A percentile compares a stretch with the other conserved stretches of the same genome.
Evolutionary conservation across 92 coral and sea anemone genomes (phyloP).

Genomic region (Epizoanthus stellaris): DNA sequence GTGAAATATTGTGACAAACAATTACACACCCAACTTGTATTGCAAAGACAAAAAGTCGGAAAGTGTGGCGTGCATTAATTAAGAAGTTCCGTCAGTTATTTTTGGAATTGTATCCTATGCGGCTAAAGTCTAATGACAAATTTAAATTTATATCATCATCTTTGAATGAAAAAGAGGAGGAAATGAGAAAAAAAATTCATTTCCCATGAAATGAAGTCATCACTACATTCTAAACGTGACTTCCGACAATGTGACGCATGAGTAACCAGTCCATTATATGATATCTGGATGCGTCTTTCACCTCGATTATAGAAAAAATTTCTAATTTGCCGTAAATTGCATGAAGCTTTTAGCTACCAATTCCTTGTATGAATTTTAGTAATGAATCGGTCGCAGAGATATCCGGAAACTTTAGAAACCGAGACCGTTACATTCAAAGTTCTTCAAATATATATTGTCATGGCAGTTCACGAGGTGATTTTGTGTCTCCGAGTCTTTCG

Average conservation of each 20-base stretch:
- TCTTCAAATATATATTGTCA: not conserved
- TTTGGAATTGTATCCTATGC: not conserved
- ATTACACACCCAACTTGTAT: not conserved
- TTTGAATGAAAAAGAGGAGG: conserved; percentile 9
- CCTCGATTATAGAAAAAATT: too few species aligned
- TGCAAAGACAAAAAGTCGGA: not conserved
- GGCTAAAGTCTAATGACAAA: too few species aligned
- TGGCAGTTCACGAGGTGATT: not conserved
- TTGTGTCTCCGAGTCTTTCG: not conserved
- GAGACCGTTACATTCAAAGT: conserved; percentile 18
- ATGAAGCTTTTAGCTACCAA: not conserved
- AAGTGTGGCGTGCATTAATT: not conserved
- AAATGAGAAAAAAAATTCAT: not conserved
- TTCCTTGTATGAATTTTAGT: not conserved
- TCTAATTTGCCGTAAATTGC: not conserved
- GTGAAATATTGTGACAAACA: not conserved
- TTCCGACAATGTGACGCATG: too few species aligned
- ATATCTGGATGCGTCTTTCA: too few species aligned
- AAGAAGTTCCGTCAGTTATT: not conserved
- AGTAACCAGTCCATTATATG: too few species aligned
- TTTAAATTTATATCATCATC: not conserved
- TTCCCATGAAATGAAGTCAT: not conserved
- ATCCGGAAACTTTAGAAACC: conserved; percentile 1
- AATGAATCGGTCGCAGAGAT: not conserved
- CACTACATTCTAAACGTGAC: not conserved